Conservation (phyloP, 2,113 vertebrate genomes). For the Sarotherodon lohbergeri region DNA sequence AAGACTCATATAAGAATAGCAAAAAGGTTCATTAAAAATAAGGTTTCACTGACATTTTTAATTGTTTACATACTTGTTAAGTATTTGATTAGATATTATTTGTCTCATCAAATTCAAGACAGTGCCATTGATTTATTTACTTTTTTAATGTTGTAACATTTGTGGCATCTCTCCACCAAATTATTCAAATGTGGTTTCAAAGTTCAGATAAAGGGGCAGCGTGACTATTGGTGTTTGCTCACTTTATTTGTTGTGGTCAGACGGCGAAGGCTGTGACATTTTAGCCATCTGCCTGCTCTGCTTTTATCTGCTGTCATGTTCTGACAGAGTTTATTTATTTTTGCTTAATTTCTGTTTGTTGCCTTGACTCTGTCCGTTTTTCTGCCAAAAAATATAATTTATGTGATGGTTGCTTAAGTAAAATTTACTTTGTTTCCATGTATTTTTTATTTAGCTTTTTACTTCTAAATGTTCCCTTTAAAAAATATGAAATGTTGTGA, state of each 20-base stretch:
- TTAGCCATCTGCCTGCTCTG: not conserved
- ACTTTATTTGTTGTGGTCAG: conserved; percentile 46
- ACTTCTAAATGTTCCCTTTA: not conserved
- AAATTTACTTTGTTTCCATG: not conserved
- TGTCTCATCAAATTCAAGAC: not conserved
- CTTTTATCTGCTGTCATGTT: not conserved
- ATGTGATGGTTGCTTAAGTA: not conserved
- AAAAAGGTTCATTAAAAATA: not conserved
- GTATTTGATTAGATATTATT: not conserved
- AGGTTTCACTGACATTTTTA: not conserved
- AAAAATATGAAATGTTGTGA: not conserved
- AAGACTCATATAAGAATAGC: not conserved
- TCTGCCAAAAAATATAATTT: not conserved
- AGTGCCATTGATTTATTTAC: not conserved
- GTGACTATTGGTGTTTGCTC: conserved; percentile 35
- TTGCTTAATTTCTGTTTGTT: not conserved
- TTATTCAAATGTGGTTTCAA: conserved; percentile 14
- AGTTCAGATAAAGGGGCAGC: conserved; percentile 16
- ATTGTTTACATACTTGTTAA: not conserved
- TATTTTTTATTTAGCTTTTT: not conserved
- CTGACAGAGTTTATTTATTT: not conserved
- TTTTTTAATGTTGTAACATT: not conserved
- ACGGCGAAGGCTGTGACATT: conserved; percentile 29
- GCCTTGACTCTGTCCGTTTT: not conserved
- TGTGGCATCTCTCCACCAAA: not conserved